phyloP scores from a whole-genome alignment of 2,888 invertebrate species.

The Baccha elongata region DNA sequence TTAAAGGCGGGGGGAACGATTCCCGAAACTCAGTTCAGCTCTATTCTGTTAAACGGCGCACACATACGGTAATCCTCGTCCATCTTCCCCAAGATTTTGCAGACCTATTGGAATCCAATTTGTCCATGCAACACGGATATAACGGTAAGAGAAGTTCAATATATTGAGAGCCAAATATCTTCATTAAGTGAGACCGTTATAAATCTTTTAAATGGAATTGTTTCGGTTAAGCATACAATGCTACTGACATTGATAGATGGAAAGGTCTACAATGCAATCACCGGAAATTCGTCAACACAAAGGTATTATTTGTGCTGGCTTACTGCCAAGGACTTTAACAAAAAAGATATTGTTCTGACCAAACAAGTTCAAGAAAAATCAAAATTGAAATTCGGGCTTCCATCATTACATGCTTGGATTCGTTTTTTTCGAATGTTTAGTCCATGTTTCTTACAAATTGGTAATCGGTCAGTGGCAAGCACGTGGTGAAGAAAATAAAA shows the following conservation, averaged over 20 bases:
- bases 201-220: background rate
- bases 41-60: no score
- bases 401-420: constrained; percentile 1
- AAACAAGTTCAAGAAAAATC: background rate
- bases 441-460: constrained; percentile 8
- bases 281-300: constrained; percentile 25
- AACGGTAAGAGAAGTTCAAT: background rate
- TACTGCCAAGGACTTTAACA: constrained; percentile 3
- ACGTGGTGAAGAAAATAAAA: background rate
- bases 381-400: constrained; percentile 10
- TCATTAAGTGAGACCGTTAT: background rate
- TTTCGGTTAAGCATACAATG: constrained; percentile 8
- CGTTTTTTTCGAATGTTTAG: constrained; percentile 9
- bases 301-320: constrained; percentile 13
- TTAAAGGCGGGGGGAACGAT: no score
- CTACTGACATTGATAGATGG: constrained; percentile 23
- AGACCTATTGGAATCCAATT: constrained; percentile 4
- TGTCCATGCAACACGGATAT: constrained; percentile 1
- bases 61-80: no score
- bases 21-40: no score
- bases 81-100: constrained; percentile 6
- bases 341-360: constrained; percentile 8
- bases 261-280: constrained; percentile 34
- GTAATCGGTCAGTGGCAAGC: no score
- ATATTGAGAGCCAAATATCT: background rate